These are phyloP conservation scores for Paramisgurnus dabryanus DNA, from an alignment of 2,113 vertebrate species.

Conservation along the genomic window DNA sequence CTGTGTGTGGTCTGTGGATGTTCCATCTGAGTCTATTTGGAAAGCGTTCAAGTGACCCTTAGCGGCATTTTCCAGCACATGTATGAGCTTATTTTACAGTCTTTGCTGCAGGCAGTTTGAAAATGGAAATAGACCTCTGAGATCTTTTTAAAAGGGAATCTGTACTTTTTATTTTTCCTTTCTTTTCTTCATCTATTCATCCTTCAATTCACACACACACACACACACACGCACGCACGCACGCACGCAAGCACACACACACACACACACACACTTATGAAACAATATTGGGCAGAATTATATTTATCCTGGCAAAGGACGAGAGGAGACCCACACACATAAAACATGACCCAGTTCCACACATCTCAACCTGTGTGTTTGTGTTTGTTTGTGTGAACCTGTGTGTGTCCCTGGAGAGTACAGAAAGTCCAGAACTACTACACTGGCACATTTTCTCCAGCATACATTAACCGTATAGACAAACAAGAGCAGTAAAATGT, in stretches of 20 bases:
- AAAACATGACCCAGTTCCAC: constrained; percentile 23
- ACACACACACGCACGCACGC: neutral
- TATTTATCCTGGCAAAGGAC: constrained; percentile 80
- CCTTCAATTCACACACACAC: no score
- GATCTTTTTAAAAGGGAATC: no score
- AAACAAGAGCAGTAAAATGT: constrained; percentile 47
- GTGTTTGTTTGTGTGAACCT: constrained; percentile 72
- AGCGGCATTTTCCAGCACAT: neutral
- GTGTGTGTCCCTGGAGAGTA: constrained; percentile 73
- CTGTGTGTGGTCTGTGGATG: constrained; percentile 60
- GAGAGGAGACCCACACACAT: constrained; percentile 51
- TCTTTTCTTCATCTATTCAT: no score
- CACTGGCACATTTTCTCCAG: constrained; percentile 64
- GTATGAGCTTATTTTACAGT: neutral
- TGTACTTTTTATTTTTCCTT: no score
- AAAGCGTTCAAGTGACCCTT: neutral
- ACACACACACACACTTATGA: no score
- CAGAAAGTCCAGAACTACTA: constrained; percentile 69
- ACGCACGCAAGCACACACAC: neutral
- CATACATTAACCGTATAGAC: constrained; percentile 64
- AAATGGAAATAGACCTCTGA: no score
- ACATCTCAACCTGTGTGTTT: constrained; percentile 55
- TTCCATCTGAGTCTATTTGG: neutral
- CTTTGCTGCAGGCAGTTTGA: neutral
- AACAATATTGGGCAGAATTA: constrained; percentile 63